Evolutionary conservation across 2,113 vertebrate species (phyloP), one percentile per base, ranked within the genome.

Genomic region (Bos taurus): DNA sequence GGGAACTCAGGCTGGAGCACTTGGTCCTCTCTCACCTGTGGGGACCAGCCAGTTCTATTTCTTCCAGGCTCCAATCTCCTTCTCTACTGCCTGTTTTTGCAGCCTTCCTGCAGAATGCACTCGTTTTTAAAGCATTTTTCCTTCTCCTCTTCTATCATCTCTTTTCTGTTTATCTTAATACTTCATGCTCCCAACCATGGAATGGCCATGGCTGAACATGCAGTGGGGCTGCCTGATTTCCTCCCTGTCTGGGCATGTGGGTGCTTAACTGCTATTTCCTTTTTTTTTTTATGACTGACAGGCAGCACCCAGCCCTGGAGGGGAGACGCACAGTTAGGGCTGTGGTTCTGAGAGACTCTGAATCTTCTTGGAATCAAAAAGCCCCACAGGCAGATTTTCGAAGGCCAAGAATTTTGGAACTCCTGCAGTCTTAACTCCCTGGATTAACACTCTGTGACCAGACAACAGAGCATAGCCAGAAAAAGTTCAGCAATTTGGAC

Each of bases 211-310:
- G 93, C 96, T 94, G 97, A 97, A 81, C 94, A 77, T 13, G 90
- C 80, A 88, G 7, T 6, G 11, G 78, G 48, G 54, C 80, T 92
- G 96, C 95, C 93, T 0, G 26, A 56, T 43, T 94, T 95, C 88
- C 60, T 97, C 97, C 97, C 56, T 98, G 97, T 96, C 97, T 97
- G 96, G 97, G 92, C 97, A 95, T 98, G 97, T 64, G 84, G 54
- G 88, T 59, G 67, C 56, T 78, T 94, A 95, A 94, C 88, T 85
- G 81, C 71, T 92, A 56, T 85, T 98, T 96, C 91, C 89, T 77
- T 77, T 92, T 84, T 92, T 84, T 87, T 23, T 40, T 64, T 16
- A 94, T n/a, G 90, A 97, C 0, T 10, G 92, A 78, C 64, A 94
- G 90, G 85, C 81, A 92, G 94, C 94, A 71, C 97, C 96, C 97